Base-by-base conservation (phyloP, 1,140 invertebrate species). In the Drosophila kikkawai region DNA sequence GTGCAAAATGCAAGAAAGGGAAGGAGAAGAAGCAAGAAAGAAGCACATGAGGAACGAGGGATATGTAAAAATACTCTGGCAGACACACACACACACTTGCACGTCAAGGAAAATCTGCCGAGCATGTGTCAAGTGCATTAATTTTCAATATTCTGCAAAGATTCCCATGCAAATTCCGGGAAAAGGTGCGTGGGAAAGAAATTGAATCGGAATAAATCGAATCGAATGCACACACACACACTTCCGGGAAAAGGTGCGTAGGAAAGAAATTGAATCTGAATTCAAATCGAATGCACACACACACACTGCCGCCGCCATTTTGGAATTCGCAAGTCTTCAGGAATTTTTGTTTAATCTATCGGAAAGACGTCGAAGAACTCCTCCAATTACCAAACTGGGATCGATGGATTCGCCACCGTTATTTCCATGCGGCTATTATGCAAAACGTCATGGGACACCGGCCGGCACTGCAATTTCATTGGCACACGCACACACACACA, bases 41-140 rank as follows among this genome's bases (percentile, higher is more conserved):
- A 77, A 65, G 44, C 61, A 45, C 13, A 59, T 44, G 41, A 57
- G 39, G 37, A 60, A 69, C n/a, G 76, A 78, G 67, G 80, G 64
- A 82, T 65, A 79, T 79, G 67, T 85, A 90, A 90, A 88, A 88
- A 88, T 88, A 88, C 85, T 82, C 71, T 85, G 60, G 32, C 63
- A 64, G 75, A 44, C 77, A 61, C 53, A 64, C 39, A 65, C 51
- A 60, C 32, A 36, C 32, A 32, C 12, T 36, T 39, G n/a, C 44
- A 71, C 15, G 36, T 22, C 12, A 42, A 70, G 56, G 36, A 70
- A 56, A 69, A 74, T 74, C 68, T 74, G 70, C 67, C 34, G 11
- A 73, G 53, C 70, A 74, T 74, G 70, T 68, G 66, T 68, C 66
- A 69, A 60, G 45, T 41, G 53, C 53, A 59, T 34, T 53, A 47